Conservation (phyloP, 2,888 invertebrate species). For the Chaitophorus viminalis region DNA sequence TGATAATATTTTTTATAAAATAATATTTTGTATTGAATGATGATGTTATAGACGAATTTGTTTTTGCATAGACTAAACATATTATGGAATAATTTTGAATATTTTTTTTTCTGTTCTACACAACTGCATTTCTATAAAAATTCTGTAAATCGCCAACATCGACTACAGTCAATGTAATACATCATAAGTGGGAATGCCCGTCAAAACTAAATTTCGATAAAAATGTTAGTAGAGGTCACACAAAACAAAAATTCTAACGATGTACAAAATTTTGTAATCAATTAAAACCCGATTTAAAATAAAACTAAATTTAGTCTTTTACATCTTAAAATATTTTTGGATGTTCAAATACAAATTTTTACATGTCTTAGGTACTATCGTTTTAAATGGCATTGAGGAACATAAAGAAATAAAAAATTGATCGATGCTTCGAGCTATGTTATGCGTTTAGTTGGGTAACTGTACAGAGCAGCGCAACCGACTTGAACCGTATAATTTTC, state of each 20-base stretch:
- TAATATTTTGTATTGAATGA: too few relatives aligned
- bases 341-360: not conserved
- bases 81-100: too few relatives aligned
- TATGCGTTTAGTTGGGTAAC: conserved; percentile 44
- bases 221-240: not conserved
- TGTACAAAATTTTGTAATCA: not conserved
- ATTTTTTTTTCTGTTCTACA: not conserved
- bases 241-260: not conserved
- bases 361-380: conserved; percentile 6
- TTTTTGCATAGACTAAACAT: too few relatives aligned
- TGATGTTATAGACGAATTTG: too few relatives aligned
- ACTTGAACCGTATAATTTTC: conserved; percentile 59
- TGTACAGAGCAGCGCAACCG: conserved; percentile 33
- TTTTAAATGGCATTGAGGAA: conserved; percentile 45
- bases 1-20: too few relatives aligned
- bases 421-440: conserved; percentile 41
- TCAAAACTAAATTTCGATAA: not conserved
- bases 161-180: not conserved
- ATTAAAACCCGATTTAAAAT: not conserved
- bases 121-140: not conserved
- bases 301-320: not conserved
- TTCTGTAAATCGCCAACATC: not conserved
- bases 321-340: not conserved
- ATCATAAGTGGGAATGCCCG: not conserved
- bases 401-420: conserved; percentile 45